phyloP scores from a whole-genome alignment of 1,140 invertebrate genomes.

The Phymorhynchus buccinoides region DNA sequence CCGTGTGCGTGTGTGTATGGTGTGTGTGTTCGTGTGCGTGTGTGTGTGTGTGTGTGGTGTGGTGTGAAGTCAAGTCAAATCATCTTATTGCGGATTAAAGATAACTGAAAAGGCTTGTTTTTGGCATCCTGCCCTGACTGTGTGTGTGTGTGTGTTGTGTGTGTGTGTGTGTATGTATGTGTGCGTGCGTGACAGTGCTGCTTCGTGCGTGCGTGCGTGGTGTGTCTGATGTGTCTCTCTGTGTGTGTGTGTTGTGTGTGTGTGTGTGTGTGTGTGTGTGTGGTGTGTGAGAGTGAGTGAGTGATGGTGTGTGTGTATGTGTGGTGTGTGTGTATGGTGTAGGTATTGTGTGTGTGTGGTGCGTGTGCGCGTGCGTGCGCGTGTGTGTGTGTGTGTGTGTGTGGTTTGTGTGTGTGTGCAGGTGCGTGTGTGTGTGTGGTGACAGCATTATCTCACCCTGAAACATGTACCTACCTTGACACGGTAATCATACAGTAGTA shows the following conservation, averaged over 20 bases:
- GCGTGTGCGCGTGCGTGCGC: background rate
- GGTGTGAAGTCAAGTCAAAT: too few species aligned
- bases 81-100: too few species aligned
- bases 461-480: too few species aligned
- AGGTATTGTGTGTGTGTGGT: slow-evolving; percentile 17
- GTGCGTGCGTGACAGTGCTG: background rate
- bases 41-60: background rate
- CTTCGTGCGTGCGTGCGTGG: background rate
- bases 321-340: slow-evolving; percentile 2
- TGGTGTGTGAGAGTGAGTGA: background rate
- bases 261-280: background rate
- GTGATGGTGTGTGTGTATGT: background rate
- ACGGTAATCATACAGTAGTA: too few species aligned
- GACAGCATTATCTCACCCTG: too few species aligned
- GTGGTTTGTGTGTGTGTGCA: background rate
- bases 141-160: too few species aligned
- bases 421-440: too few species aligned
- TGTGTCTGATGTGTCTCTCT: background rate
- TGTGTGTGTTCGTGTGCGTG: background rate
- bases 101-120: too few species aligned
- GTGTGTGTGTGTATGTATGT: slow-evolving; percentile 2
- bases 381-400: slow-evolving; percentile 7
- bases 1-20: slow-evolving; percentile 17
- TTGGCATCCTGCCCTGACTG: too few species aligned
- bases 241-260: background rate